Percentiles rank a stretch among this genome's conserved stretches.
phyloP scores from a whole-genome alignment of 2,113 vertebrate species.

The Centrocercus urophasianus region DNA sequence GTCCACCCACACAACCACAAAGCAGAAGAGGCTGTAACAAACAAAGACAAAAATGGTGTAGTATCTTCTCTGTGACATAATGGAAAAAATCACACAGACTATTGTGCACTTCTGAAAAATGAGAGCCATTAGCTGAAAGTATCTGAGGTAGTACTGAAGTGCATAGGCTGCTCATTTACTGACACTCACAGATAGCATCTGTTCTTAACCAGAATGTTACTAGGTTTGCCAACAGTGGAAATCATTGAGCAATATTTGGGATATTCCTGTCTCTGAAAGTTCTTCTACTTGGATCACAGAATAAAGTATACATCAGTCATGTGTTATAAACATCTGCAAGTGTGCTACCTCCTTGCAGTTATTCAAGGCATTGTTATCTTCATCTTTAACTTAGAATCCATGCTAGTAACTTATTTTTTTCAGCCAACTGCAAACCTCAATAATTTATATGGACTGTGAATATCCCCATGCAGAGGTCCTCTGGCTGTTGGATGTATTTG shows the following conservation, averaged over 20 bases:
- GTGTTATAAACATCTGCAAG: neutral
- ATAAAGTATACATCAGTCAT: neutral
- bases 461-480: neutral
- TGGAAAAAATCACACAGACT: neutral
- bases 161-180: neutral
- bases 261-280: neutral
- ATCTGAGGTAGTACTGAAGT: rapidly evolving
- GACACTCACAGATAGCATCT: neutral
- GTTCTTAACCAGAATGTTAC: neutral
- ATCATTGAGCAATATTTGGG: rapidly evolving
- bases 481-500: neutral
- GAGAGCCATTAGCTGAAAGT: neutral
- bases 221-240: neutral
- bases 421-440: neutral
- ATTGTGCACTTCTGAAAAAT: rapidly evolving
- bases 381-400: rapidly evolving
- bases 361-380: neutral
- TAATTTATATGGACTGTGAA: neutral
- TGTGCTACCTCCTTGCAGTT: neutral
- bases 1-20: conserved; percentile 57
- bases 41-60: neutral
- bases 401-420: neutral
- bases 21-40: conserved; percentile 54
- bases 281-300: neutral
- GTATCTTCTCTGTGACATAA: neutral